Base-by-base conservation (phyloP, 2,797 vertebrate species). In the Carapus acus region DNA sequence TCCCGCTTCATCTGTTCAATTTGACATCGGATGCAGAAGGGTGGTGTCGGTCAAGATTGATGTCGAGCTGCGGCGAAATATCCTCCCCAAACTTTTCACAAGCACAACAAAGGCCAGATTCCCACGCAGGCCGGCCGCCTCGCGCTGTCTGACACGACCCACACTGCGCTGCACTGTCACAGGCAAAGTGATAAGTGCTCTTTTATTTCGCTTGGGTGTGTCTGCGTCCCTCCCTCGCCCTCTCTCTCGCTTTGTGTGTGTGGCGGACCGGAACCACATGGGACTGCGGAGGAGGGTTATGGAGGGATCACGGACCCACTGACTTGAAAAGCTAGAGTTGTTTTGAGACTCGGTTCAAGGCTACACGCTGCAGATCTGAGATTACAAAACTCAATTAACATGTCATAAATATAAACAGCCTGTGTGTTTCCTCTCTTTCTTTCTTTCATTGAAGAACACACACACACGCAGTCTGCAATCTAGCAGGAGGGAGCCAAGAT, bases 301-400 rank as follows among this genome's bases (percentile, higher is more conserved):
- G 7, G 59, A 57, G 49, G 53, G 38, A 58, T 55, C 60, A 18
- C 43, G 13, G 29, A 70, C 34, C 53, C 29, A 1, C 43, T 36
- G 47, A 45, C 51, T 61, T 49, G 21, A 44, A 73, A n/a, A 53
- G 36, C 5, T 2, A 16, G 5, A 18, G 59, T 75, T 76, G 53
- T 62, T 77, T 74, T 70, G 59, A 58, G 44, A 58, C 42, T 59
- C 58, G 20, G 21, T 61, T 46, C 34, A 24, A 20, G 49, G 69
- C 84, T 79, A n/a, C 79, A 81, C 69, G 79, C 80, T 77, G 69
- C 69, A 63, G 53, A 72, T 79, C 15, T 50, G 63, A 78, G 65
- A 79, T 78, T 73, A 71, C 70, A 67, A 39, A 79, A 62, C 49
- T 66, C 53, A 58, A 60, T 77, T 65, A 78, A 48, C 40, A 54